phyloP scores from a whole-genome alignment of 2,113 vertebrate species.

The Cephalopholis sonnerati region DNA sequence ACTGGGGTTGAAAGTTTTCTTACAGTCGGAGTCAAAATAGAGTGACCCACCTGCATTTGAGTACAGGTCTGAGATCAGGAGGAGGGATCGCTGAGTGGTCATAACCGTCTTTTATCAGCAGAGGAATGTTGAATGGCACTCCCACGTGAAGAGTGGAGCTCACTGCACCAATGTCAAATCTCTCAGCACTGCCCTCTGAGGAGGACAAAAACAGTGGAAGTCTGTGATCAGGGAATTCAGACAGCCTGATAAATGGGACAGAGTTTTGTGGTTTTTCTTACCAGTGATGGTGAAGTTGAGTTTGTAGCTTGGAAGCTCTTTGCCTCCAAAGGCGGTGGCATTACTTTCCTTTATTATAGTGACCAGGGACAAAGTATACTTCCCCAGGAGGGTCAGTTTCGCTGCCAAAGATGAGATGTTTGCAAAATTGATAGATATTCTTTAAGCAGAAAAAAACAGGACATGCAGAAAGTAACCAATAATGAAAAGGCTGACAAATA shows the following conservation, averaged over 20 bases:
- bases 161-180: slow-evolving; percentile 82
- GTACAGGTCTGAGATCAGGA: slow-evolving; percentile 80
- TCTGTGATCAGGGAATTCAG: neutral
- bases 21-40: no score
- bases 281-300: slow-evolving; percentile 91
- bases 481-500: neutral
- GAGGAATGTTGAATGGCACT: slow-evolving; percentile 88
- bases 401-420: slow-evolving; percentile 79
- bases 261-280: slow-evolving; percentile 52
- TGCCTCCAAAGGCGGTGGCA: slow-evolving; percentile 84
- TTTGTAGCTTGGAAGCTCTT: slow-evolving; percentile 85
- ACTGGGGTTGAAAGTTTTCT: neutral
- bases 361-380: slow-evolving; percentile 89
- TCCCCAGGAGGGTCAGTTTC: slow-evolving; percentile 87
- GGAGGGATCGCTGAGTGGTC: slow-evolving; percentile 83
- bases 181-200: slow-evolving; percentile 88
- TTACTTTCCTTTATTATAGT: slow-evolving; percentile 88
- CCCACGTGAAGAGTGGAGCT: slow-evolving; percentile 86
- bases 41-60: slow-evolving; percentile 82
- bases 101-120: slow-evolving; percentile 90
- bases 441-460: neutral
- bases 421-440: neutral
- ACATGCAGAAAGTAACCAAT: neutral
- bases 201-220: neutral
- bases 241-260: neutral